These are phyloP conservation scores for Diglossa cyanea DNA, from an alignment of 2,797 vertebrate species.

Conservation along the genomic window DNA sequence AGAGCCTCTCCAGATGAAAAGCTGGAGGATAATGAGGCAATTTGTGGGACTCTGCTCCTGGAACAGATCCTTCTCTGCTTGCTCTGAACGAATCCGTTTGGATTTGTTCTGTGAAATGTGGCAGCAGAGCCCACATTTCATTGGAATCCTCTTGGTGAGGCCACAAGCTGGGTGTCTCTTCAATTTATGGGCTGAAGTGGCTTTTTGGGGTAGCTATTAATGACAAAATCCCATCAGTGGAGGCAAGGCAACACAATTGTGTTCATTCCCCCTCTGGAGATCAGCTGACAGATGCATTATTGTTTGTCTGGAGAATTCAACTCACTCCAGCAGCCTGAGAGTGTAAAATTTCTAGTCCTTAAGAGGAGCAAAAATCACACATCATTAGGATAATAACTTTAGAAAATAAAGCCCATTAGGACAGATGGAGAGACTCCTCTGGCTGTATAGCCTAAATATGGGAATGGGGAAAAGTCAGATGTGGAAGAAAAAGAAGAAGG, in stretches of 20 bases:
- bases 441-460: background rate
- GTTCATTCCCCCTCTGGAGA: background rate
- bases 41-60: background rate
- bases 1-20: background rate
- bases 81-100: background rate
- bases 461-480: background rate
- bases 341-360: background rate
- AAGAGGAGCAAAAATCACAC: background rate
- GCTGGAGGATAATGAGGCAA: background rate
- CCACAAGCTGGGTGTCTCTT: background rate
- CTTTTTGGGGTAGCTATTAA: background rate
- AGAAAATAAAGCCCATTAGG: background rate
- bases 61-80: background rate
- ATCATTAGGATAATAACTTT: background rate
- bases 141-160: background rate
- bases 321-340: background rate
- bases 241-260: background rate
- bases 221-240: background rate
- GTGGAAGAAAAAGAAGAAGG: background rate
- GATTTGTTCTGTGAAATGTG: background rate
- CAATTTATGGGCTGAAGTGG: background rate
- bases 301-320: background rate
- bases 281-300: background rate
- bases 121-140: background rate
- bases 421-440: background rate